phyloP scores from a whole-genome alignment of 2,888 invertebrate species.

The Unio delphinus region DNA sequence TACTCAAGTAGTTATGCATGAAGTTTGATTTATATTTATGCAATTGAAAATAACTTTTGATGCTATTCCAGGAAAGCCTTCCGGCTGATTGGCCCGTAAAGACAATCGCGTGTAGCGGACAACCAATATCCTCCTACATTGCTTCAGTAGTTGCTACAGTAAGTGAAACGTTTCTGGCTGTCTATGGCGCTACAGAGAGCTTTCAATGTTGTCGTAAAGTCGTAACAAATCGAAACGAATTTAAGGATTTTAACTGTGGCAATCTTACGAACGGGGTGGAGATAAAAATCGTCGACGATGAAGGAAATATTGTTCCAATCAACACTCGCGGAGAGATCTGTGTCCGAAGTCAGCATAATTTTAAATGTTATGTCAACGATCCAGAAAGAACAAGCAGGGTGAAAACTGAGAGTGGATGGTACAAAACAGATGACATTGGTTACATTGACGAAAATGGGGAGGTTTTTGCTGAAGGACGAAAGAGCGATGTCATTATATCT shows the following conservation, averaged over 20 bases:
- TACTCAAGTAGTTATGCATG: background rate
- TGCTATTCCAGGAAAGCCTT: slow-evolving; percentile 3
- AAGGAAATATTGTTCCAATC: background rate
- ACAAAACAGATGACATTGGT: slow-evolving; percentile 23
- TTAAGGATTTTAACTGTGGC: slow-evolving; percentile 1
- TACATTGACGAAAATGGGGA: slow-evolving; percentile 11
- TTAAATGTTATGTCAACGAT: slow-evolving; percentile 20
- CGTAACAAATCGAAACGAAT: background rate
- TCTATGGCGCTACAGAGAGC: slow-evolving; percentile 4
- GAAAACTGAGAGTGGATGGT: slow-evolving; percentile 18
- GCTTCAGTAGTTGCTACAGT: background rate
- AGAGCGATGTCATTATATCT: slow-evolving; percentile 15
- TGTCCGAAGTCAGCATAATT: slow-evolving; percentile 8
- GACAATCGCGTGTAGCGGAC: background rate
- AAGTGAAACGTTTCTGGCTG: background rate
- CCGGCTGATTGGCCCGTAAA: slow-evolving; percentile 1
- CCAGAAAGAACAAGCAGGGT: slow-evolving; percentile 10
- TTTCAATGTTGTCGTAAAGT: too few relatives aligned
- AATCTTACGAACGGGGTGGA: background rate
- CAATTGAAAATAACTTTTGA: background rate
- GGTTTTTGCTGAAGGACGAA: slow-evolving; percentile 19
- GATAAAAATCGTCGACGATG: slow-evolving; percentile 3
- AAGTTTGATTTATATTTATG: background rate
- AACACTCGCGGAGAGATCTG: slow-evolving; percentile 19
- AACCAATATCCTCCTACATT: background rate